A percentile compares a stretch with the other conserved stretches of the same genome.
phyloP scores from a whole-genome alignment of 2,888 invertebrate species.

The Azorinus chamasolen region DNA sequence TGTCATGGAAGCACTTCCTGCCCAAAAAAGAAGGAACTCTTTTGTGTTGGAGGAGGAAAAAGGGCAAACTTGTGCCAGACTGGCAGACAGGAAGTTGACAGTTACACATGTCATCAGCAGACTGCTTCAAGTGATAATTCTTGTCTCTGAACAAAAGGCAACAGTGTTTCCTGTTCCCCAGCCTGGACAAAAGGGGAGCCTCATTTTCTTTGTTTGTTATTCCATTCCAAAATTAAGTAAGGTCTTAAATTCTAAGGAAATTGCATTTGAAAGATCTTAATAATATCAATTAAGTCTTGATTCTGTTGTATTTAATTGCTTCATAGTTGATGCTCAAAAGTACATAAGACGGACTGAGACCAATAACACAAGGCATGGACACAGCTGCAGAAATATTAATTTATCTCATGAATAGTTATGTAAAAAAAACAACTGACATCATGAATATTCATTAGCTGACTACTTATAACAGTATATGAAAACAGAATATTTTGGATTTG shows the following conservation, averaged over 20 bases:
- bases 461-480: too few relatives aligned
- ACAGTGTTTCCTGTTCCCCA: slow-evolving; percentile 39
- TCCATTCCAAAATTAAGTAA: slow-evolving; percentile 40
- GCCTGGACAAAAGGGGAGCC: slow-evolving; percentile 11
- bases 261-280: slow-evolving; percentile 29
- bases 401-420: too few relatives aligned
- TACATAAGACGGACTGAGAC: too few relatives aligned
- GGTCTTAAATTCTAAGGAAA: slow-evolving; percentile 20
- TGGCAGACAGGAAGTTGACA: slow-evolving; percentile 52
- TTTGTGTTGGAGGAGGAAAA: slow-evolving; percentile 19
- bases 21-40: slow-evolving; percentile 31
- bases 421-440: too few relatives aligned
- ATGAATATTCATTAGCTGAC: too few relatives aligned
- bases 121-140: slow-evolving; percentile 44
- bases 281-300: slow-evolving; percentile 37
- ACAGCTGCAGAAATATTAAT: too few relatives aligned
- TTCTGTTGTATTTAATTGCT: too few relatives aligned
- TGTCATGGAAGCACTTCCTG: not conserved
- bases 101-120: slow-evolving; percentile 47
- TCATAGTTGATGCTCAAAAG: too few relatives aligned
- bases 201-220: slow-evolving; percentile 37
- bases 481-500: too few relatives aligned
- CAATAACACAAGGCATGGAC: too few relatives aligned
- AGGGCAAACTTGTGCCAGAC: slow-evolving; percentile 22
- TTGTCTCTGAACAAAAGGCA: slow-evolving; percentile 43